Percentiles rank a stretch among this genome's conserved stretches.
These are phyloP conservation scores for Lota lota DNA, from an alignment of 2,113 vertebrate genomes.

Conservation along the genomic window DNA sequence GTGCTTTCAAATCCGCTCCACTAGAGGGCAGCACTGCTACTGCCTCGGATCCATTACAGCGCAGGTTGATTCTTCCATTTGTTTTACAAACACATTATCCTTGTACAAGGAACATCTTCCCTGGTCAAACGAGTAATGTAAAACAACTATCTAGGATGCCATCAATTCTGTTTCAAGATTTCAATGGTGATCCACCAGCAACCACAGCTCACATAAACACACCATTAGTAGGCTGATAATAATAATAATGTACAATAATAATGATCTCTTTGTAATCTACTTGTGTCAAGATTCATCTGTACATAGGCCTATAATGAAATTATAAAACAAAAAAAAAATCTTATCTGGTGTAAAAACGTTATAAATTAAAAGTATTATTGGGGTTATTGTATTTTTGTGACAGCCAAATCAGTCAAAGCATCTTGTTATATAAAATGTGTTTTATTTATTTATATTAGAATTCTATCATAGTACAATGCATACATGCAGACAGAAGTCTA, in stretches of 20 bases:
- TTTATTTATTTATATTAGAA: slow-evolving; percentile 54
- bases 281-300: too few relatives aligned
- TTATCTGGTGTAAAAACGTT: neutral
- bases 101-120: too few relatives aligned
- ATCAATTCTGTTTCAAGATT: too few relatives aligned
- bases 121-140: too few relatives aligned
- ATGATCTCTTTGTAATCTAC: too few relatives aligned
- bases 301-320: neutral
- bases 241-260: too few relatives aligned
- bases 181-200: too few relatives aligned
- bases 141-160: too few relatives aligned
- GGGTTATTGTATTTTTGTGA: neutral
- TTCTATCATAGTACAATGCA: slow-evolving; percentile 48
- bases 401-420: neutral
- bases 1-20: slow-evolving; percentile 5
- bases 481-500: slow-evolving; percentile 33
- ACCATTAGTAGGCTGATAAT: too few relatives aligned
- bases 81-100: too few relatives aligned
- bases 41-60: neutral
- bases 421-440: slow-evolving; percentile 44
- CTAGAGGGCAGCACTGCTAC: slow-evolving; percentile 50
- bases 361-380: slow-evolving; percentile 2
- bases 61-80: too few relatives aligned
- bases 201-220: too few relatives aligned
- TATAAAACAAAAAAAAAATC: neutral